Evolutionary conservation across 2,888 invertebrate species (phyloP).

Genomic region (Nemapogon koenigi): DNA sequence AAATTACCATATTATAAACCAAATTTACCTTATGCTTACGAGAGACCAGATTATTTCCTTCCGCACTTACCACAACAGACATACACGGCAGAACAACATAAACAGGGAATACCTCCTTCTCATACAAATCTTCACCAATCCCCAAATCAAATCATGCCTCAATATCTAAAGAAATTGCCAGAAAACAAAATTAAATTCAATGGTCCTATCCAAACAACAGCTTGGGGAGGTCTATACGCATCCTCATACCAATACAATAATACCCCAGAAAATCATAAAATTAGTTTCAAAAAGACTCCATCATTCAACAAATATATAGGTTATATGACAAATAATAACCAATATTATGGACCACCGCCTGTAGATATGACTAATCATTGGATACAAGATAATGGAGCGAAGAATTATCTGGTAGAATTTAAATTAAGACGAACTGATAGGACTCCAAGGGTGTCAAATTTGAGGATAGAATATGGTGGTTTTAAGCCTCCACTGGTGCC

Average conservation of each 20-base stretch:
- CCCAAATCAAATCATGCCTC: slow-evolving; percentile 14
- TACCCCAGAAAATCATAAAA: slow-evolving; percentile 20
- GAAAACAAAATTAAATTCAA: slow-evolving; percentile 18
- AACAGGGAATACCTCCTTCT: slow-evolving; percentile 16
- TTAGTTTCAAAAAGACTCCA: slow-evolving; percentile 20
- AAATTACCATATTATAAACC: not conserved
- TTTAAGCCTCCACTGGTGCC: slow-evolving; percentile 84
- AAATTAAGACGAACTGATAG: slow-evolving; percentile 63
- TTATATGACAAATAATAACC: slow-evolving; percentile 23
- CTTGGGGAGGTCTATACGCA: slow-evolving; percentile 47
- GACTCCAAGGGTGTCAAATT: slow-evolving; percentile 44
- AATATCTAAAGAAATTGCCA: slow-evolving; percentile 17
- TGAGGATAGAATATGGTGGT: slow-evolving; percentile 81
- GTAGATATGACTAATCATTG: slow-evolving; percentile 26
- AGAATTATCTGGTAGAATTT: slow-evolving; percentile 41
- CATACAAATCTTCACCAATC: slow-evolving; percentile 15
- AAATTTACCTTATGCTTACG: slow-evolving; percentile 21
- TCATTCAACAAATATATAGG: slow-evolving; percentile 24
- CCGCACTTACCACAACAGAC: not conserved
- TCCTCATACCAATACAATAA: slow-evolving; percentile 43
- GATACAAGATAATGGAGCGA: slow-evolving; percentile 27
- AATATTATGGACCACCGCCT: slow-evolving; percentile 60
- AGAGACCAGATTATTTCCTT: slow-evolving; percentile 14
- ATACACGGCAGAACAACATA: slow-evolving; percentile 20
- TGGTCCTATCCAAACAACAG: slow-evolving; percentile 24